Base-by-base conservation (phyloP, 2,888 invertebrate genomes). In the Metalampra italica region DNA sequence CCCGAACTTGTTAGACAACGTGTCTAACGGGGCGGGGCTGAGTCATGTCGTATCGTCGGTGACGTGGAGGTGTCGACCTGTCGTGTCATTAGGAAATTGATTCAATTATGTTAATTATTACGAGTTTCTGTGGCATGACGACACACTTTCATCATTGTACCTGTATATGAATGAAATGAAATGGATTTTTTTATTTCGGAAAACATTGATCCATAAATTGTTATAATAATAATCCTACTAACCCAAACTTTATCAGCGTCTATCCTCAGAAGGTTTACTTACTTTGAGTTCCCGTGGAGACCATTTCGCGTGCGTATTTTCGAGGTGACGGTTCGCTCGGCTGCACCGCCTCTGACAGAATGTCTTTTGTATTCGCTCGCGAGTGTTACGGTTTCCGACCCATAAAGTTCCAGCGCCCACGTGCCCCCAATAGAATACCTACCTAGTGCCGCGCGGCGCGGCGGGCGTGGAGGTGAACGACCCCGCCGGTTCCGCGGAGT, bases 341-440 rank as follows among this genome's bases (percentile, higher is more conserved):
- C 11, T 34, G 8, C 14, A 9, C 9, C 12, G 30, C 43, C 32
- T 32, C 7, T 43, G 11, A 3, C 22, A 22, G 5, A 22, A 22
- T 22, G 2, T 22, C 22, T 22, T 22, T 22, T 22, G 22, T 22
- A 22, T 22, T 22, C 22, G 5, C 22, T 22, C 22, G 9, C 29
- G 30, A 41, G 41, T 41, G 40, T 56, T 62, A 60, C 62, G 48
- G 62, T 64, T 71, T 69, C 65, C 68, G 57, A 59, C 51, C 55
- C 66, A 68, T 66, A 66, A 65, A 70, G 52, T 61, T 65, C 62
- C 53, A 62, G 54, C 50, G 51, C 61, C 57, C 4, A 34, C 22
- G 34, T 43, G 5, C 32, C 4, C 9, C 3, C n/a, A 12, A n/a
- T 37, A 37, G 22, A 22, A 22, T 5, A 22, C 22, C 22, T 22